A percentile compares a stretch with the other conserved stretches of the same genome.
These are phyloP conservation scores for Pachyramphus minor DNA, from an alignment of 2,113 vertebrate genomes.

Conservation along the genomic window DNA sequence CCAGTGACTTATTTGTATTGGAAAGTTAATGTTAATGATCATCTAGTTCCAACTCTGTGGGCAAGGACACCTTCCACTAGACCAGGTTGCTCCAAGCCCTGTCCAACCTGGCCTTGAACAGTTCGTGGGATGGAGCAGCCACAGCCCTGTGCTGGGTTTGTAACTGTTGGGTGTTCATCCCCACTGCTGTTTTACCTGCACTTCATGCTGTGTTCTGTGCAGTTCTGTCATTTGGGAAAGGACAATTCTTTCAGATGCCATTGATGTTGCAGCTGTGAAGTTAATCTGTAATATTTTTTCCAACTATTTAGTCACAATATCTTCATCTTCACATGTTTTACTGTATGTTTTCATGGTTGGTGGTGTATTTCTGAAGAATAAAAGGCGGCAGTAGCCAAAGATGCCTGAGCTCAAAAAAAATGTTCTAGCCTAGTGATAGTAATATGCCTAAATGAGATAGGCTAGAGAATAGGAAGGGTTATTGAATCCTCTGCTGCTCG, in stretches of 20 bases:
- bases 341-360: accelerated
- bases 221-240: background rate
- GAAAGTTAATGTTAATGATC: background rate
- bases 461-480: background rate
- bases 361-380: background rate
- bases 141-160: background rate
- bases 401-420: background rate
- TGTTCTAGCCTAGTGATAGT: background rate
- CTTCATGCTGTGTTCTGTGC: background rate
- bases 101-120: background rate
- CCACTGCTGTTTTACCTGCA: background rate
- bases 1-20: background rate
- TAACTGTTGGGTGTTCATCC: background rate
- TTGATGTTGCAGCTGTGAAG: background rate
- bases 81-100: background rate
- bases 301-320: background rate
- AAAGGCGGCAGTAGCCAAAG: background rate
- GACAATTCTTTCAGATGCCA: background rate
- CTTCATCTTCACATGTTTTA: background rate
- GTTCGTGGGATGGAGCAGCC: background rate
- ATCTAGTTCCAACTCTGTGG: background rate
- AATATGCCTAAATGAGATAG: background rate
- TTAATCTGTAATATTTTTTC: background rate
- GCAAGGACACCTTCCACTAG: too few species aligned
- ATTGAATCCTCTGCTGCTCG: background rate